A percentile compares a stretch with the other conserved stretches of the same genome.
These are phyloP conservation scores for Pantelozetes paolii DNA, from an alignment of 2,888 invertebrate species.

Conservation along the genomic window DNA sequence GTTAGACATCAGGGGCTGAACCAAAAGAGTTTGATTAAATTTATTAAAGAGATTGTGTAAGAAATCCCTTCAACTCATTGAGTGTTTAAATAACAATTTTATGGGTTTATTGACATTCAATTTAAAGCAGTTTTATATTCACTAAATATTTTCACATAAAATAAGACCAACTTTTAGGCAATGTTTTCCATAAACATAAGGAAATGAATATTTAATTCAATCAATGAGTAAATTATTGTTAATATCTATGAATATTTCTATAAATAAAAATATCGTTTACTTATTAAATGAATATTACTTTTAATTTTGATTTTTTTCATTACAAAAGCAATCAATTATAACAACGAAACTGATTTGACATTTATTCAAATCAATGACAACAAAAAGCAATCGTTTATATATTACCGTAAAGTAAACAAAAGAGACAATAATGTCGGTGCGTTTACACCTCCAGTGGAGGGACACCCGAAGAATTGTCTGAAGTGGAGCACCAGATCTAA, in stretches of 20 bases:
- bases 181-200: no score
- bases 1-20: no score
- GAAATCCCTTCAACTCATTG: not conserved
- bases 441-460: not conserved
- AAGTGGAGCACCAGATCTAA: not conserved
- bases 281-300: not conserved
- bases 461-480: not conserved
- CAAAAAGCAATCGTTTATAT: not conserved
- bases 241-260: no score
- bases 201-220: no score
- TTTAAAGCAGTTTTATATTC: not conserved
- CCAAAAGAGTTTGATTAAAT: not conserved
- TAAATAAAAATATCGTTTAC: no score
- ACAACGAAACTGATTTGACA: not conserved
- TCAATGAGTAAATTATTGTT: no score
- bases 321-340: slow-evolving; percentile 6
- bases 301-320: not conserved
- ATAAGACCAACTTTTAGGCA: no score
- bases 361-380: not conserved
- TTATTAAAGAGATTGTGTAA: no score
- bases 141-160: not conserved
- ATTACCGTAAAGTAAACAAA: not conserved
- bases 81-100: not conserved
- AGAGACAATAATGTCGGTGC: slow-evolving; percentile 1
- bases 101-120: slow-evolving; percentile 31